Evolutionary conservation across 2,888 invertebrate genomes (phyloP).

Genomic region (Cerastoderma edule): DNA sequence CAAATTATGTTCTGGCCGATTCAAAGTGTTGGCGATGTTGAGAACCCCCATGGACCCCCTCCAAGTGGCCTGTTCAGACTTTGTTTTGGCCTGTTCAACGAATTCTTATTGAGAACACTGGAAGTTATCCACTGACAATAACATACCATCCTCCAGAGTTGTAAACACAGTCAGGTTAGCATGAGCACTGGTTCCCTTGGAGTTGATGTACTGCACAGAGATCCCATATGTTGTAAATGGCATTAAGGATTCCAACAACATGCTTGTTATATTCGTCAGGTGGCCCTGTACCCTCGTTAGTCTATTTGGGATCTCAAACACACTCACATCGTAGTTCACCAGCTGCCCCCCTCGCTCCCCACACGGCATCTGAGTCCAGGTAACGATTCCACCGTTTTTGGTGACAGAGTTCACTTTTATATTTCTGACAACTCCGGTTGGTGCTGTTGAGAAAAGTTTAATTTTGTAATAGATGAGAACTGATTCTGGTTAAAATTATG

Average conservation of each 20-base stretch:
- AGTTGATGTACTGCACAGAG: slow-evolving; percentile 71
- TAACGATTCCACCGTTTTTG: slow-evolving; percentile 46
- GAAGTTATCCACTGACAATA: no score
- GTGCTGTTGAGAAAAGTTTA: no score
- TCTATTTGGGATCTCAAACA: slow-evolving; percentile 13
- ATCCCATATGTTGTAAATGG: slow-evolving; percentile 71
- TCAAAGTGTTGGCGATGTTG: no score
- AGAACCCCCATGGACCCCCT: no score
- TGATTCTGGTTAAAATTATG: no score
- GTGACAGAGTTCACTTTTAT: slow-evolving; percentile 33
- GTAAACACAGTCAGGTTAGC: slow-evolving; percentile 52
- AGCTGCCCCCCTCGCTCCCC: slow-evolving; percentile 67
- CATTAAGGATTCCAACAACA: slow-evolving; percentile 33
- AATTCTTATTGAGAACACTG: no score
- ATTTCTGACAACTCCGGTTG: slow-evolving; percentile 54
- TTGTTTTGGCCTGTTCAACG: no score
- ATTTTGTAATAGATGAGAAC: no score
- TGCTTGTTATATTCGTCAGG: slow-evolving; percentile 12
- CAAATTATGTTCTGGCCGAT: no score
- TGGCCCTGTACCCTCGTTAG: not conserved
- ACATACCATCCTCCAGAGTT: slow-evolving; percentile 73
- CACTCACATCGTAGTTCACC: slow-evolving; percentile 50
- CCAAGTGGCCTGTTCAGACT: no score
- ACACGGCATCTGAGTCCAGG: slow-evolving; percentile 71
- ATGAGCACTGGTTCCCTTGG: slow-evolving; percentile 55